Conservation (phyloP, 1,140 invertebrate genomes). For the Nephotettix cincticeps region DNA sequence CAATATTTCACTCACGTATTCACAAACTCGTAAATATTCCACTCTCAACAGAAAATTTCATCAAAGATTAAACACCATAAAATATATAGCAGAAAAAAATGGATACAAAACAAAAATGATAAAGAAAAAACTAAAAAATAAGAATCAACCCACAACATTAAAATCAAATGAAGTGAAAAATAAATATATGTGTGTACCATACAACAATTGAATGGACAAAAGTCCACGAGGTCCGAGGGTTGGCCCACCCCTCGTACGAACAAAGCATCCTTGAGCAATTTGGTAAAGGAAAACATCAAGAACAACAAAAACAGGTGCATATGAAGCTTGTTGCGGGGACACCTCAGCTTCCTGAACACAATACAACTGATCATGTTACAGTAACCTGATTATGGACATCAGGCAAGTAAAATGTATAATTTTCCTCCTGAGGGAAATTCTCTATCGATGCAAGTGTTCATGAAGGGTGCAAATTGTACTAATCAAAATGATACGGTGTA, state of each 20-base stretch:
- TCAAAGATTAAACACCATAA: too few species aligned
- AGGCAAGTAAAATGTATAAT: background rate
- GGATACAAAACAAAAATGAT: too few species aligned
- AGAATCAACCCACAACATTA: too few species aligned
- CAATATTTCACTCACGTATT: too few species aligned
- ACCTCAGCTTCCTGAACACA: conserved; percentile 59
- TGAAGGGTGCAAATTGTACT: background rate
- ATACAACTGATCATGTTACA: background rate
- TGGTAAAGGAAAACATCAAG: conserved; percentile 59
- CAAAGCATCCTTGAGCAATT: conserved; percentile 58
- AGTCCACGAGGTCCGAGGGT: conserved; percentile 49
- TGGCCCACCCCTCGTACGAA: conserved; percentile 59
- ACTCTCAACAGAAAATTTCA: too few species aligned
- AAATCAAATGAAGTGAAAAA: too few species aligned
- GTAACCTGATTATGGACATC: background rate
- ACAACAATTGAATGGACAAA: too few species aligned
- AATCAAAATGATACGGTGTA: background rate
- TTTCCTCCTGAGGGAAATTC: background rate
- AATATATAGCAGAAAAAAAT: too few species aligned
- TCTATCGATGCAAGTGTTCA: background rate
- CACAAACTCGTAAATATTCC: too few species aligned
- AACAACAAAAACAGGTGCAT: conserved; percentile 68
- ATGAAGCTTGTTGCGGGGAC: conserved; percentile 65
- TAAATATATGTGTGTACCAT: too few species aligned
- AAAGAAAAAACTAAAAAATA: too few species aligned